Conservation (phyloP, 2,888 invertebrate species). For the Callyntrura guangdongensis region DNA sequence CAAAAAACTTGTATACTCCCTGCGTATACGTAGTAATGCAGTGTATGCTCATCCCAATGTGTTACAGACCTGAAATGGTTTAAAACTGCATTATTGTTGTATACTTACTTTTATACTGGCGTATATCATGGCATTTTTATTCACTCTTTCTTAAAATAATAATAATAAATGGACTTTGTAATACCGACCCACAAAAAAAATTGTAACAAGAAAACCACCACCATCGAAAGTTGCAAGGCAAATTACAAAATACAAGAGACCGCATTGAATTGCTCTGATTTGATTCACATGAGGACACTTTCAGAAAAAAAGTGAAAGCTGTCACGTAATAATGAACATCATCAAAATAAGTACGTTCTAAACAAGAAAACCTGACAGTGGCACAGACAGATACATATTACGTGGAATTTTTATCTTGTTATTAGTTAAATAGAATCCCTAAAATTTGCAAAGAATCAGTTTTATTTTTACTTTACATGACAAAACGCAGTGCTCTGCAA, state of each 20-base stretch:
- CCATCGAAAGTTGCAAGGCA: conserved; percentile 61
- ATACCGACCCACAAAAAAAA: conserved; percentile 35
- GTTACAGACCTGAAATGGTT: not conserved
- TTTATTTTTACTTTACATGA: too few relatives aligned
- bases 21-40: not conserved
- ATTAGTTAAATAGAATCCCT: too few relatives aligned
- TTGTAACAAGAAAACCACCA: not conserved
- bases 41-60: not conserved
- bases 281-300: conserved; percentile 75
- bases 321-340: conserved; percentile 73
- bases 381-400: not conserved
- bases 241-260: conserved; percentile 70
- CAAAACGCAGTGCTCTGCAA: too few relatives aligned
- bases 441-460: too few relatives aligned
- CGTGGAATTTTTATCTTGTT: not conserved
- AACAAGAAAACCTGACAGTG: not conserved
- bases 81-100: not conserved
- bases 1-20: not conserved
- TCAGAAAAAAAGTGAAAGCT: conserved; percentile 78
- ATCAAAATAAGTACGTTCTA: not conserved
- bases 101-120: not conserved
- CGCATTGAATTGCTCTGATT: conserved; percentile 75
- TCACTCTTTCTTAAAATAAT: conserved; percentile 12
- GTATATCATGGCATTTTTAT: not conserved
- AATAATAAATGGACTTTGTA: conserved; percentile 26